Conservation (phyloP, 2,888 invertebrate genomes). For the Fissipunctia ypsillon region DNA sequence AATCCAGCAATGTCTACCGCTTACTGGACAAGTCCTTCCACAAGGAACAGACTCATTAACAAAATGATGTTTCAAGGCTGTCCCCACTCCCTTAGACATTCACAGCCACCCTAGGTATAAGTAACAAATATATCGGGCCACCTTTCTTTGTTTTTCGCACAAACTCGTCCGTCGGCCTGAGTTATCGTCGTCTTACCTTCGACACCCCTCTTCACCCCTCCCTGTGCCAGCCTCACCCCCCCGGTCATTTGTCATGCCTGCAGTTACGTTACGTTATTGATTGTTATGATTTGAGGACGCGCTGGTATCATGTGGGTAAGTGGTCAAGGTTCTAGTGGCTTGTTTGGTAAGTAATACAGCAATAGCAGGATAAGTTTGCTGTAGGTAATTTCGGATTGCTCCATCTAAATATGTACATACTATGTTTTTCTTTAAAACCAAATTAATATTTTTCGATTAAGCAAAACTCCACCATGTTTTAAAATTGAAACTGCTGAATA, state of each 20-base stretch:
- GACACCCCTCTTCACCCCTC: constrained; percentile 30
- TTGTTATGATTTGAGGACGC: constrained; percentile 70
- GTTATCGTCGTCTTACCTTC: constrained; percentile 77
- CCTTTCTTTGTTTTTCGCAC: constrained; percentile 77
- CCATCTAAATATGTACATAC: not conserved
- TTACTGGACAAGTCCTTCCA: not conserved
- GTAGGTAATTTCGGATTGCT: not conserved
- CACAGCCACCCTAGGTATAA: constrained; percentile 66
- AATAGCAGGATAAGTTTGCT: not conserved
- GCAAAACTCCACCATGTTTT: not conserved
- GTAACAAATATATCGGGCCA: constrained; percentile 76
- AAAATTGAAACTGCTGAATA: not conserved
- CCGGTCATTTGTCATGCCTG: constrained; percentile 77
- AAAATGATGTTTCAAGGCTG: not conserved
- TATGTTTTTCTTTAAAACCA: not conserved
- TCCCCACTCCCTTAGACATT: not conserved
- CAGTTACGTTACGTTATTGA: constrained; percentile 77
- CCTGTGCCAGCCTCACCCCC: constrained; percentile 25
- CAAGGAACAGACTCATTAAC: not conserved
- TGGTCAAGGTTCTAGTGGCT: constrained; percentile 20
- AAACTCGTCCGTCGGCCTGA: constrained; percentile 77
- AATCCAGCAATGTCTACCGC: not conserved
- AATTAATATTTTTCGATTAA: not conserved
- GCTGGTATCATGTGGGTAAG: constrained; percentile 29
- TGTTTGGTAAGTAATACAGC: not conserved